Base-by-base conservation (phyloP, 2,113 vertebrate genomes). In the Ctenodactylus gundi region DNA sequence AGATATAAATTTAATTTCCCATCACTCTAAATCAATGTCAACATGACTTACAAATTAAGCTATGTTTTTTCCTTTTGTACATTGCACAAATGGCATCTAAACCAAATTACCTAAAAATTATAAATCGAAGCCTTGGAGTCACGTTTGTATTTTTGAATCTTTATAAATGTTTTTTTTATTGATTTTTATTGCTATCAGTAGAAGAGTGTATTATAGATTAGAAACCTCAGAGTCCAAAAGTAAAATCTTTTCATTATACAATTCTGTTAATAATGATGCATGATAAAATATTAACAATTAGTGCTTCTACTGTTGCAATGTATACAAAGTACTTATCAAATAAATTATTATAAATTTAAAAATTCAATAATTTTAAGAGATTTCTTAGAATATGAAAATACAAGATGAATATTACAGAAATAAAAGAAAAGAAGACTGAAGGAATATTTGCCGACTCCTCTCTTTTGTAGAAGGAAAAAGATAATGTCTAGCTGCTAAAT, bases 381-480 rank as follows among this genome's bases (percentile, higher is more conserved):
- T n/a, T n/a, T n/a, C n/a, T n/a, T n/a, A n/a, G n/a, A n/a, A n/a
- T n/a, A n/a, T n/a, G n/a, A n/a, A n/a, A n/a, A n/a, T n/a, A n/a
- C n/a, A n/a, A n/a, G n/a, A n/a, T n/a, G 81, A n/a, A 65, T 2
- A 87, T 84, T 44, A 46, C 1, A 51, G 77, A 86, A 85, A 77
- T n/a, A 3, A 21, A 58, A 53, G 8, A 44, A 78, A 34, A 85
- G 4, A 2, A 46, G 5, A 4, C 18, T 25, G 31, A 51, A 0
- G 0, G 36, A 5, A 3, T 25, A 3, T 27, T 44, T 36, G 7
- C 46, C 39, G 4, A 41, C n/a, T 53, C 12, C 4, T 5, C 20
- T 1, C 0, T 60, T 76, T 57, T 77, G 2, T 46, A 78, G 25
- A 58, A 51, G 27, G 72, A 9, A 86, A 44, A 39, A 49, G 29